phyloP scores from a whole-genome alignment of 2,113 vertebrate species.

The Onychostoma macrolepis region DNA sequence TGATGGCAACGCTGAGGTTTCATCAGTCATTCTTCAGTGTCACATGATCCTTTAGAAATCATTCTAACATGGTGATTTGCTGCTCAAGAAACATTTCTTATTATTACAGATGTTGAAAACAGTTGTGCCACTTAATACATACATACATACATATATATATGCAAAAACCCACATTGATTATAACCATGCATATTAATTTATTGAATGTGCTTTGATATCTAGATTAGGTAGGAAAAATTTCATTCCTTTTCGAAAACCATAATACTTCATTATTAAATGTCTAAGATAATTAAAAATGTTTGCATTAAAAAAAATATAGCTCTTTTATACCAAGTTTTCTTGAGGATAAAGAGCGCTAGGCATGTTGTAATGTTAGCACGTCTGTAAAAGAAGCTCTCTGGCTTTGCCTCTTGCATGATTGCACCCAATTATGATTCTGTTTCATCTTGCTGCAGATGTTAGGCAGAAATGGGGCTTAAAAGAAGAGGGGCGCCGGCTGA shows the following conservation, averaged over 20 bases:
- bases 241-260: background rate
- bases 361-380: constrained; percentile 25
- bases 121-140: background rate
- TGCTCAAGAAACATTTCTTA: background rate
- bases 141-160: too few species aligned
- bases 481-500: constrained; percentile 16
- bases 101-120: background rate
- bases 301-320: background rate
- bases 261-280: background rate
- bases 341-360: background rate
- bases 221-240: background rate
- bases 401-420: constrained; percentile 44
- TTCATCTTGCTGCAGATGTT: constrained; percentile 67
- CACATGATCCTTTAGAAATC: background rate
- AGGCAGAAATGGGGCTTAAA: constrained; percentile 54
- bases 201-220: background rate
- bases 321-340: background rate
- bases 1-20: too few species aligned
- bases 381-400: constrained; percentile 39
- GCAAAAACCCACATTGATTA: too few species aligned
- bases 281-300: background rate
- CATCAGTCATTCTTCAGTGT: background rate
- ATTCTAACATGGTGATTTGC: background rate
- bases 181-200: too few species aligned
- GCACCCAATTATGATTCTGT: constrained; percentile 64